Base-by-base conservation (phyloP, 2,113 vertebrate species). In the Rhea pennata region DNA sequence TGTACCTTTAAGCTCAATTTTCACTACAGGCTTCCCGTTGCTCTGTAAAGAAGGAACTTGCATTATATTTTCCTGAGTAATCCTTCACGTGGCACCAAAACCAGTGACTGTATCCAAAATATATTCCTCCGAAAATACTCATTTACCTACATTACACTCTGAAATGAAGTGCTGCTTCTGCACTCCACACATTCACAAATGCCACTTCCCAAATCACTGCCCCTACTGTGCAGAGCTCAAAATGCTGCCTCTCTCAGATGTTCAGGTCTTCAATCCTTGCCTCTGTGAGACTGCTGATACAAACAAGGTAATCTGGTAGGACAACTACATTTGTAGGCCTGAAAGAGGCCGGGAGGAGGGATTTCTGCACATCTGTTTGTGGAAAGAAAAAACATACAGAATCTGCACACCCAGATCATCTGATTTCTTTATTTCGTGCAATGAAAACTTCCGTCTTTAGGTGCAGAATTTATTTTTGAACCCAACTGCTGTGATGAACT, bases 331-430 rank as follows among this genome's bases (percentile, higher is more conserved):
- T 51, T n/a, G 11, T 2, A 5, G 24, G 10, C 10, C 12, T 24
- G 79, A 73, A 71, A 50, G 9, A 6, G 15, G 44, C 5, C 7
- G 8, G 10, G 27, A 36, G 36, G 36, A 36, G 21, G 4, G 10
- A 26, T 42, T 67, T 56, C 62, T n/a, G 27, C 53, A 7, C 40
- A 10, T 67, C 39, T n/a, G 42, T 58, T 72, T 26, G 21, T n/a
- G 46, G 36, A 36, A 36, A 46, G 3, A 23, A 31, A 71, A 19
- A 33, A 5, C 0, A 16, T 26, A 14, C 44, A 12, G 40, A 6
- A 5, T 0, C 11, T 31, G 39, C 2, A 0, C 13, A 8, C 3
- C 21, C 17, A 0, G 0, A 14, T 51, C 12, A 9, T 44, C 31
- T 26, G 8, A n/a, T 46, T 39, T 77, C 44, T 72, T 92, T 19